Percentiles rank a stretch among this genome's conserved stretches.
phyloP scores from a whole-genome alignment of 1,140 invertebrate genomes.

The Atta cephalotes region DNA sequence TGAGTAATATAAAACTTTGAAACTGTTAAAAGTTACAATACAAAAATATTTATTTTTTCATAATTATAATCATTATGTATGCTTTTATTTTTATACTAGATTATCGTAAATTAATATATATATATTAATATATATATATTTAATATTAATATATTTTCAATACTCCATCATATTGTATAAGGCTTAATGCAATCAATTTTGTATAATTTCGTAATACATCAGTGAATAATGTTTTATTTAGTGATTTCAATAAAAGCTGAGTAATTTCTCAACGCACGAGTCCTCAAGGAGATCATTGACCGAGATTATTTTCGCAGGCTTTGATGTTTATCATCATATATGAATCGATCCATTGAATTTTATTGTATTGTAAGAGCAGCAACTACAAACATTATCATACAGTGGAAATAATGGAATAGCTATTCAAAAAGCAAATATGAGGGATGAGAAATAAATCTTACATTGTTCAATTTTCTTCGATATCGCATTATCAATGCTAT shows the following conservation, averaged over 20 bases:
- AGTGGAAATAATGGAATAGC: not conserved
- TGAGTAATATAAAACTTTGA: not conserved
- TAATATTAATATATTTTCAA: not conserved
- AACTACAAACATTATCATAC: conserved; percentile 2
- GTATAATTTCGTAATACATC: conserved; percentile 24
- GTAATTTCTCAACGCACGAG: conserved; percentile 37
- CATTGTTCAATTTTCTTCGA: not conserved
- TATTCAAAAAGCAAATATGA: not conserved
- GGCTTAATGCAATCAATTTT: not conserved
- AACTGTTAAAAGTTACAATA: not conserved
- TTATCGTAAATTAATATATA: not conserved
- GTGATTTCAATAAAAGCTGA: conserved; percentile 49
- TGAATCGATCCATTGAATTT: conserved; percentile 49
- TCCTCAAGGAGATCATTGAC: conserved; percentile 21
- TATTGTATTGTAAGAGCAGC: not conserved
- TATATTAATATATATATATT: not conserved
- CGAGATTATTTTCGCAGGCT: conserved; percentile 15
- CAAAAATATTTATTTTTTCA: not conserved
- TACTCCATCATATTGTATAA: not conserved
- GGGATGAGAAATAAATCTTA: not conserved
- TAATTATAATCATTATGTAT: not conserved
- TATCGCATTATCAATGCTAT: not conserved
- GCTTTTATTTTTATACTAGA: not conserved
- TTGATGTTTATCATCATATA: conserved; percentile 16
- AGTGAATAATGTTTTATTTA: not conserved